Percentiles rank a stretch among this genome's conserved stretches.
phyloP scores from a whole-genome alignment of 2,888 invertebrate species.

The Tromatobia lineatoria region DNA sequence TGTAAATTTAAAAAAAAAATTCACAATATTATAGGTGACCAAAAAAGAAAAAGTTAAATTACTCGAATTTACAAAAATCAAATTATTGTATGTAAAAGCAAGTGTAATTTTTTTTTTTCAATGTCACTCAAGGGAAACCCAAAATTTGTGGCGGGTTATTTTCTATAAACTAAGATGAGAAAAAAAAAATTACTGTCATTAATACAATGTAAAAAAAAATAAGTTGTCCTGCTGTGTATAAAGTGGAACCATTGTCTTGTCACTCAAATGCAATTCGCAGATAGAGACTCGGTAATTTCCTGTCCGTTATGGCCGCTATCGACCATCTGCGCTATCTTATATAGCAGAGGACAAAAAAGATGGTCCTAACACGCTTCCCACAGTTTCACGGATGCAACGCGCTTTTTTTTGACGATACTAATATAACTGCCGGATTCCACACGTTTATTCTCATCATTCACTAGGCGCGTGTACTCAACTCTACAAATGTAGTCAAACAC shows the following conservation, averaged over 20 bases:
- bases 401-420: slow-evolving; percentile 13
- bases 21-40: no score
- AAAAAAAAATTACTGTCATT: neutral
- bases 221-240: neutral
- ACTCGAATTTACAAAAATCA: no score
- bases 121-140: no score
- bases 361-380: slow-evolving; percentile 54
- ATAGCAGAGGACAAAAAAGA: neutral
- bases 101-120: no score
- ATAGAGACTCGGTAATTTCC: neutral
- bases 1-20: no score
- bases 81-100: no score
- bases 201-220: neutral
- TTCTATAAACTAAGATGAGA: no score
- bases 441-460: slow-evolving; percentile 52
- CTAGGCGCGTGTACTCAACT: slow-evolving; percentile 1
- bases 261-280: neutral
- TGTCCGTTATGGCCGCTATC: neutral
- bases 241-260: neutral
- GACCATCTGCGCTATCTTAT: slow-evolving; percentile 9
- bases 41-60: no score
- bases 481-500: neutral
- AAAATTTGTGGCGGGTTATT: no score
- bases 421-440: slow-evolving; percentile 52
- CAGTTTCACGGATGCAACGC: slow-evolving; percentile 42